Conservation (phyloP, 2,797 vertebrate species). For the Tiaroga cobitis region DNA sequence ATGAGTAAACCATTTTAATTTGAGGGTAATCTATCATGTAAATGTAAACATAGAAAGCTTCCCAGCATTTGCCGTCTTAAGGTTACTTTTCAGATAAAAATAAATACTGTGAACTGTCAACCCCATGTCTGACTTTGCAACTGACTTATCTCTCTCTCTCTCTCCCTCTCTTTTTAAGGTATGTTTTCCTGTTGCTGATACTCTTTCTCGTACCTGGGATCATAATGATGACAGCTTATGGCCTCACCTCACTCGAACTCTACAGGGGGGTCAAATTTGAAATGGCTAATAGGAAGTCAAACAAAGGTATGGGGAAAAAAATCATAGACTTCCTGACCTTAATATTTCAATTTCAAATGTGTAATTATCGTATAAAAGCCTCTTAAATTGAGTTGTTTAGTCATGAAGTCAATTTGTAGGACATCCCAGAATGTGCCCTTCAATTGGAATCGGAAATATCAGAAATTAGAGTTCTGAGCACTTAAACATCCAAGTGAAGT, state of each 20-base stretch:
- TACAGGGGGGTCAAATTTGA: conserved; percentile 94
- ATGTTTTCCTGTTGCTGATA: conserved; percentile 88
- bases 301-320: conserved; percentile 77
- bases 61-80: not conserved
- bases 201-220: conserved; percentile 95
- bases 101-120: not conserved
- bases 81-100: not conserved
- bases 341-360: not conserved
- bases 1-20: not conserved
- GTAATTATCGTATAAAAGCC: not conserved
- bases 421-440: not conserved
- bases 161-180: conserved; percentile 77
- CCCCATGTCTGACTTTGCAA: not conserved
- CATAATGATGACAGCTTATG: conserved; percentile 93
- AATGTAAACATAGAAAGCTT: not conserved
- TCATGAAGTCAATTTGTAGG: not conserved
- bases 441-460: not conserved
- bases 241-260: conserved; percentile 93
- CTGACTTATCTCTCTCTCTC: not conserved
- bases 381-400: not conserved
- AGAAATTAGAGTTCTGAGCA: not conserved
- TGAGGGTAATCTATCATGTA: not conserved
- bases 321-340: not conserved
- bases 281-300: conserved; percentile 82
- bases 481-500: not conserved